Evolutionary conservation across 2,888 invertebrate genomes (phyloP).

Genomic region (Tetragonula carbonaria): DNA sequence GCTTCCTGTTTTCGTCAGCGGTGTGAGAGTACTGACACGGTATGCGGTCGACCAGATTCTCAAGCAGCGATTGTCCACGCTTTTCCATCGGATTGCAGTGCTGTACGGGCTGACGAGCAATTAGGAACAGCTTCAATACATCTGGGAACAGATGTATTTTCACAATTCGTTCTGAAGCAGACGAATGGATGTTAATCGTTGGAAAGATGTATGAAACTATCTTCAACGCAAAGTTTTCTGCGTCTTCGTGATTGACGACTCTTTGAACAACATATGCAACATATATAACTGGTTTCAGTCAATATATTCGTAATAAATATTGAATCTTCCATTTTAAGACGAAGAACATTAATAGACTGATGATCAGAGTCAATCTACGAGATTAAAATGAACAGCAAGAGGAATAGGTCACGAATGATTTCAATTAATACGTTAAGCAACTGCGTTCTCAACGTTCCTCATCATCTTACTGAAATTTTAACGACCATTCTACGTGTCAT

Average conservation of each 20-base stretch:
- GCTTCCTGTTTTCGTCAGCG: slow-evolving; percentile 86
- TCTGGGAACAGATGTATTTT: slow-evolving; percentile 62
- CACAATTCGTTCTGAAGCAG: slow-evolving; percentile 21
- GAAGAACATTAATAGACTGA: slow-evolving; percentile 26
- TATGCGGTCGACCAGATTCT: slow-evolving; percentile 86
- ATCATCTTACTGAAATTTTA: neutral
- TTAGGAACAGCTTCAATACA: slow-evolving; percentile 60
- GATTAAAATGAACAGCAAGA: neutral
- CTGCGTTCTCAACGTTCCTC: neutral
- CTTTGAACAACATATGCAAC: neutral
- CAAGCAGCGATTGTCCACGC: slow-evolving; percentile 85
- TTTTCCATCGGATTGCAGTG: slow-evolving; percentile 85
- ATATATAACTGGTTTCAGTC: slow-evolving; percentile 14
- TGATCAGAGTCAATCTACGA: slow-evolving; percentile 24
- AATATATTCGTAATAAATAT: neutral
- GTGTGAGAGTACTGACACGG: slow-evolving; percentile 86
- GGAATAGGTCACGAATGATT: neutral
- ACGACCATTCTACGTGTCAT: neutral
- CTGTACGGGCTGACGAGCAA: slow-evolving; percentile 84
- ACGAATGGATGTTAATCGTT: neutral
- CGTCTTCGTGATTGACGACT: too few species aligned
- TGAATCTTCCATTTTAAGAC: neutral
- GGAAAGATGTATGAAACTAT: neutral
- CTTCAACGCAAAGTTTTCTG: neutral
- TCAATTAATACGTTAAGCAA: neutral